These are phyloP conservation scores for Varanus komodoensis DNA, from an alignment of 2,113 vertebrate genomes.

Conservation along the genomic window DNA sequence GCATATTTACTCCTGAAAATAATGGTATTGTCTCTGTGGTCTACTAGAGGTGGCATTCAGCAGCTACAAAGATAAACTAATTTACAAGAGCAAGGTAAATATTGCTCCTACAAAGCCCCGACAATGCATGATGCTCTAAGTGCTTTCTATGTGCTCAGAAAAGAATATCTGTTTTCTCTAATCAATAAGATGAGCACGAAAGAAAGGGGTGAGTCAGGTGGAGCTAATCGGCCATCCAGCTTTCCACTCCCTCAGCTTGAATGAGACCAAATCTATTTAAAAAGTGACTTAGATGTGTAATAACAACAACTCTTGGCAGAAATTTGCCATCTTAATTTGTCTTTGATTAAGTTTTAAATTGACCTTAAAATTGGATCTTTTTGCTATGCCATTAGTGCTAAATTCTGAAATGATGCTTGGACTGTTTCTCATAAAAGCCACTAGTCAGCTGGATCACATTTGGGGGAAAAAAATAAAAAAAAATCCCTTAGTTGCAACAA, in stretches of 20 bases:
- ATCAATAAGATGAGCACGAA: slow-evolving; percentile 46
- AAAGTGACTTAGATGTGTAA: slow-evolving; percentile 61
- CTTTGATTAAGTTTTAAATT: slow-evolving; percentile 70
- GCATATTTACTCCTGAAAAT: neutral
- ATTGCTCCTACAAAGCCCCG: neutral
- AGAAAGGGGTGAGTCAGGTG: slow-evolving; percentile 44
- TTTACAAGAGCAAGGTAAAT: slow-evolving; percentile 5
- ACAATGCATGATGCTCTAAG: neutral
- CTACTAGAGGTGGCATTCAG: neutral
- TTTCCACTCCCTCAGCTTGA: slow-evolving; percentile 55
- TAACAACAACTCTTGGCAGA: slow-evolving; percentile 64
- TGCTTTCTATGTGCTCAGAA: slow-evolving; percentile 20
- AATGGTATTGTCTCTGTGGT: neutral
- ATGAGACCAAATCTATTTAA: slow-evolving; percentile 61
- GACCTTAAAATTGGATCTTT: slow-evolving; percentile 62
- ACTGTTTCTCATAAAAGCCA: slow-evolving; percentile 27
- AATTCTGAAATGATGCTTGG: slow-evolving; percentile 34
- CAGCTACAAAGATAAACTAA: neutral
- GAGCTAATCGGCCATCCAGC: slow-evolving; percentile 51
- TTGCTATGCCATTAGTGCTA: slow-evolving; percentile 25
- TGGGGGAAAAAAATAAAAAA: neutral
- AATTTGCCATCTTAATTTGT: slow-evolving; percentile 61
- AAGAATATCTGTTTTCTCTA: slow-evolving; percentile 38
- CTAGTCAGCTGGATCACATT: neutral
- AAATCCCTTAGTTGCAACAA: neutral